Base-by-base conservation (phyloP, 1,140 invertebrate species). In the Drosophila bifasciata region DNA sequence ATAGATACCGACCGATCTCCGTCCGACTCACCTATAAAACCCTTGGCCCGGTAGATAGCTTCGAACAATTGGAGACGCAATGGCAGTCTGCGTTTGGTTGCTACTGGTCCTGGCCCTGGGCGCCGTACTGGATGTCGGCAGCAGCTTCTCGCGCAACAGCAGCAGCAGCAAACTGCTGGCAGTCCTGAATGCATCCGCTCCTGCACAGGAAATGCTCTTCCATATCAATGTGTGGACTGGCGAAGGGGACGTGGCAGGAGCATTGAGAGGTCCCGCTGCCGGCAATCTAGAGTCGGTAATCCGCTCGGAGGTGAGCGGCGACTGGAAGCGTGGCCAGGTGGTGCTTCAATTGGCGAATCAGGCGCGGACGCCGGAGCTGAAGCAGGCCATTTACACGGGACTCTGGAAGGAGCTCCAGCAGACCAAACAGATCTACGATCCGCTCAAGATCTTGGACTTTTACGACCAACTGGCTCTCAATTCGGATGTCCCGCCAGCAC, bases 371-470 rank as follows among this genome's bases (percentile, higher is more conserved):
- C n/a, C 44, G 19, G 50, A 88, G 13, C 75, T 88, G 0, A 88
- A 79, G 32, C 46, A 50, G 19, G 84, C 79, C 17, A 81, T 88
- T 11, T 88, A 83, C 44, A 74, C 67, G 5, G 83, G 71, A 2
- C 40, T 88, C 13, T 88, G 83, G 83, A 58, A 76, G 48, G 83
- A 88, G 19, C 17, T 88, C n/a, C 78, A 83, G 56, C 79, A 72
- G 21, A 88, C 71, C 6, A 68, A 62, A n/a, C 75, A 83, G 50
- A 67, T 79, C 46, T 76, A 89, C 21, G 55, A 88, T 61, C 79
- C 84, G 1, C 13, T 50, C 0, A 60, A 66, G 36, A 43, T 88
- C 13, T 17, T 88, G 5, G 67, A 83, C 6, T 88, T 88, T 21
- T 62, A 79, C 8, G 49, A 46, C 3, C 41, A 78, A 21, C 56